Evolutionary conservation across 2,888 invertebrate species (phyloP).

Genomic region (Ophion obscuratus): DNA sequence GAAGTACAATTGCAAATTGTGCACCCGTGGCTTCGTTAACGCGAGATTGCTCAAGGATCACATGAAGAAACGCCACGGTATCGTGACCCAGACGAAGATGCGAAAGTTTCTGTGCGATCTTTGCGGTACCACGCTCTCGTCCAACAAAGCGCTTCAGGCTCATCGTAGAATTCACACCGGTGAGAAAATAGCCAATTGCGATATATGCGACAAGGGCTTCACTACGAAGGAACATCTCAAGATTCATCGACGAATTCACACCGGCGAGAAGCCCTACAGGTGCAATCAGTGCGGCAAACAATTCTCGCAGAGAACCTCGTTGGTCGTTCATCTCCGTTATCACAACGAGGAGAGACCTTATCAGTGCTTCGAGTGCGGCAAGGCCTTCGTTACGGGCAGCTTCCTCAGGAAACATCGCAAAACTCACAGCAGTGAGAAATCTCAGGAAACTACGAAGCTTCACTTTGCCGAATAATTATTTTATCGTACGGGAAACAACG

Average conservation of each 20-base stretch:
- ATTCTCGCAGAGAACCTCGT: slow-evolving; percentile 79
- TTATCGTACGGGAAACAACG: background rate
- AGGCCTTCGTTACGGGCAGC: slow-evolving; percentile 78
- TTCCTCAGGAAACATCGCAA: slow-evolving; percentile 78
- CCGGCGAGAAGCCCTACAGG: slow-evolving; percentile 79
- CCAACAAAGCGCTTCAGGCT: slow-evolving; percentile 71
- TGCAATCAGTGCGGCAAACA: slow-evolving; percentile 79
- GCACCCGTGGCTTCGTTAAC: slow-evolving; percentile 73
- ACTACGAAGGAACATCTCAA: slow-evolving; percentile 74
- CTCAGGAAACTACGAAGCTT: slow-evolving; percentile 36
- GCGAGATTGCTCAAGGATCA: slow-evolving; percentile 73
- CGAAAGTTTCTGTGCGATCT: slow-evolving; percentile 76
- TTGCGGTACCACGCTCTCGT: slow-evolving; percentile 76
- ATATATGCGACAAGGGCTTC: slow-evolving; percentile 76
- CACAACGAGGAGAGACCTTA: slow-evolving; percentile 80
- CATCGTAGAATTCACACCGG: slow-evolving; percentile 74
- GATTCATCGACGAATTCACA: slow-evolving; percentile 78
- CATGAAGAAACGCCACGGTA: slow-evolving; percentile 73
- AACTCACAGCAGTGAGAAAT: slow-evolving; percentile 67
- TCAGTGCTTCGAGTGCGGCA: slow-evolving; percentile 76
- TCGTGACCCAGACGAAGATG: slow-evolving; percentile 62
- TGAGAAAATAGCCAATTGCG: slow-evolving; percentile 75
- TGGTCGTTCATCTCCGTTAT: slow-evolving; percentile 78
- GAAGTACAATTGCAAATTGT: slow-evolving; percentile 74
- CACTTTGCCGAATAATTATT: slow-evolving; percentile 51